Evolutionary conservation across 1,140 invertebrate species (phyloP).

Genomic region (Oedothorax gibbosus): DNA sequence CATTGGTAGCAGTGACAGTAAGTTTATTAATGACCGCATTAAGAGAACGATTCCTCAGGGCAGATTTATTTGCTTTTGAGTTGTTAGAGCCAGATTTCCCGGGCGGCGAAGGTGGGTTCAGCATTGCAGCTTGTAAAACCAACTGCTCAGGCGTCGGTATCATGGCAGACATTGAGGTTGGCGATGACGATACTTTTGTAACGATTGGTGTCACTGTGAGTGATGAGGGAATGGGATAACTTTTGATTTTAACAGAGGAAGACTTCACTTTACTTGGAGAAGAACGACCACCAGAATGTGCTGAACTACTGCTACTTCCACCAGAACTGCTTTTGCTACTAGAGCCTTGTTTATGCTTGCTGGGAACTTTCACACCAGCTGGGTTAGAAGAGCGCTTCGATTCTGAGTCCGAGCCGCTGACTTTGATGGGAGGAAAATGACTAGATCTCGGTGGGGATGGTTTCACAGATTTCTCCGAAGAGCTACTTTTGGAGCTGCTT

Average conservation of each 20-base stretch:
- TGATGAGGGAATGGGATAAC: constrained; percentile 51
- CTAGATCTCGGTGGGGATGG: constrained; percentile 49
- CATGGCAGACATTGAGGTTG: constrained; percentile 28
- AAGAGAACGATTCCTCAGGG: constrained; percentile 75
- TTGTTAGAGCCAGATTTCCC: constrained; percentile 47
- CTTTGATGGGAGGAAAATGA: constrained; percentile 28
- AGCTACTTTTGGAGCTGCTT: constrained; percentile 30
- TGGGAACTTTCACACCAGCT: constrained; percentile 47
- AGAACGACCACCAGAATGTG: constrained; percentile 59
- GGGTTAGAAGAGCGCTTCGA: constrained; percentile 24
- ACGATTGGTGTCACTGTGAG: constrained; percentile 39
- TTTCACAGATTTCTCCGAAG: constrained; percentile 44
- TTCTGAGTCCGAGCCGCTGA: constrained; percentile 32
- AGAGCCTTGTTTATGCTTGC: constrained; percentile 57
- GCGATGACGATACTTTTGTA: constrained; percentile 15
- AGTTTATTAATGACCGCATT: constrained; percentile 89
- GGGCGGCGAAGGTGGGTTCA: constrained; percentile 44
- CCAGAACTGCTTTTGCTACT: constrained; percentile 53
- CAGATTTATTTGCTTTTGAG: constrained; percentile 58
- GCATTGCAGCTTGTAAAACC: constrained; percentile 23
- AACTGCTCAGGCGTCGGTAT: constrained; percentile 25
- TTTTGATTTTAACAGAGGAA: constrained; percentile 61
- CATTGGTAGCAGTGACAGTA: constrained; percentile 51
- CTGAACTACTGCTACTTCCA: constrained; percentile 3
- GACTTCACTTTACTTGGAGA: constrained; percentile 61